Evolutionary conservation across 1,140 invertebrate species (phyloP), one percentile per base, ranked within the genome.

Genomic region (Drosophila sturtevanti): DNA sequence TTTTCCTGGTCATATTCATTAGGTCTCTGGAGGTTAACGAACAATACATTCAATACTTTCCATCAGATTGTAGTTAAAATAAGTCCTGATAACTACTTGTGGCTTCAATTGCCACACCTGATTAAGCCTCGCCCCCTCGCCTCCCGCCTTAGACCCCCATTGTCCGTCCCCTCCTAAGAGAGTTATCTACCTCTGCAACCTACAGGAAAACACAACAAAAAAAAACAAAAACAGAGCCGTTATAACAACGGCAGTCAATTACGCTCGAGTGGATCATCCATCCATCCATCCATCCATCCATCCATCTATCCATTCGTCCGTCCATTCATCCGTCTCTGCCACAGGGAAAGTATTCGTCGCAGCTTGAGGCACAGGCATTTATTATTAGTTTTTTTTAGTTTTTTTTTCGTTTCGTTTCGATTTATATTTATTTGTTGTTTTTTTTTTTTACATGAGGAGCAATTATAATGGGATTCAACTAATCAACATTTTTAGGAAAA

Each of bases 401-500:
- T 31, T 31, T 31, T 31, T 31, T 31, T 31, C n/a, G n/a, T n/a
- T n/a, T n/a, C n/a, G 27, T 31, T 22, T 35, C 12, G 21, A n/a
- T 56, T 73, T 75, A 63, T 67, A 37, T 63, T 48, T 48, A 44
- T 74, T 74, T 60, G 51, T 69, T 65, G 76, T 80, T 70, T 63
- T 80, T 79, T 65, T 65, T 77, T 86, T 86, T 77, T 85, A 71
- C 65, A 69, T 77, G 73, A 65, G 76, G 68, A 66, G 68, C 82
- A 86, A 86, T 86, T 87, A 86, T 87, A 86, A 87, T 86, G 79
- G 41, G 78, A 86, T 74, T 78, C 78, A 76, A 81, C 82, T 86
- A 86, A 86, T 86, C 82, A 86, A 86, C 79, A 71, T 87, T 86
- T 77, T 86, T 82, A 81, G 31, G 82, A 84, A 77, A 85, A 86